These are phyloP conservation scores for Cnemophilus loriae DNA, from an alignment of 2,113 vertebrate genomes.

Conservation along the genomic window DNA sequence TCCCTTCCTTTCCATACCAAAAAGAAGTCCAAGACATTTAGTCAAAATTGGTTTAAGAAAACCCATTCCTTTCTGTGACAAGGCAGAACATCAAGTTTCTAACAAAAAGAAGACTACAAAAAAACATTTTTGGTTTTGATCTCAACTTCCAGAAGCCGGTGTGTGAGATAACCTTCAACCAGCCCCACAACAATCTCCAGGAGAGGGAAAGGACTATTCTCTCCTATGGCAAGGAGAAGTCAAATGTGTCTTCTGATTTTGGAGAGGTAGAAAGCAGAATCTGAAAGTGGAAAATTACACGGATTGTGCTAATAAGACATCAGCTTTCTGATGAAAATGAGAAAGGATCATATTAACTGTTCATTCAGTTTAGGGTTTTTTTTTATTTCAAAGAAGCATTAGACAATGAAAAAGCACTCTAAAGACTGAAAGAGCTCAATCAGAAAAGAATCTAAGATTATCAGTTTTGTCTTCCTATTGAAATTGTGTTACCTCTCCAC, in stretches of 20 bases:
- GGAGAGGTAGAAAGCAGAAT: not conserved
- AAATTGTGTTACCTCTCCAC: not conserved
- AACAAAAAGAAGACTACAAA: not conserved
- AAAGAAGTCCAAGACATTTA: not conserved
- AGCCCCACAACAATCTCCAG: not conserved
- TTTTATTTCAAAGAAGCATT: not conserved
- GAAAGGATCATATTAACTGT: not conserved
- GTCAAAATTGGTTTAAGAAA: not conserved
- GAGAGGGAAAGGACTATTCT: not conserved
- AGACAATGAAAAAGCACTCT: not conserved
- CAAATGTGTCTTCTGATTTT: not conserved
- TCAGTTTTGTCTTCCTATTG: not conserved
- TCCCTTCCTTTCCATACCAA: not conserved
- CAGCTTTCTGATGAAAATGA: not conserved
- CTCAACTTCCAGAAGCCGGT: not conserved
- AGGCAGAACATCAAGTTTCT: not conserved
- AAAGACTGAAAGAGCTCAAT: not conserved
- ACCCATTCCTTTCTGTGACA: not conserved
- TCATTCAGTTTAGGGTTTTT: not conserved
- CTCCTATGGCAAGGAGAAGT: not conserved
- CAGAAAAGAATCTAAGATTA: not conserved
- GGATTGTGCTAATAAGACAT: not conserved
- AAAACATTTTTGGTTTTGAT: not conserved
- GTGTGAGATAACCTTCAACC: not conserved
- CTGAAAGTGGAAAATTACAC: not conserved